Base-by-base conservation (phyloP, 2,113 vertebrate genomes). In the Daubentonia madagascariensis region DNA sequence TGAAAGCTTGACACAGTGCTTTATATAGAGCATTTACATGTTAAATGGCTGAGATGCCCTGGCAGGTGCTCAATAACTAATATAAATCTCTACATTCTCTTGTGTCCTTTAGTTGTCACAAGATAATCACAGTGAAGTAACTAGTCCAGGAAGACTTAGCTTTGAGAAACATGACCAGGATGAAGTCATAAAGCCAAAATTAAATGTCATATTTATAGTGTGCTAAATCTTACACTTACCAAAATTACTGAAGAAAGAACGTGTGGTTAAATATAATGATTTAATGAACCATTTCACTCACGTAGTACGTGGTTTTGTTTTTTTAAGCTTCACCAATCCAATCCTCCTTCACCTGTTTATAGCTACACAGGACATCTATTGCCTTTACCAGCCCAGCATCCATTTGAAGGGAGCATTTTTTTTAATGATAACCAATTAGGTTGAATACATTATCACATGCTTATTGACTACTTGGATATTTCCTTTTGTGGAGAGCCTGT, bases 81-180 rank as follows among this genome's bases (percentile, higher is more conserved):
- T 17, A 37, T 1, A 65, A 45, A 32, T 22, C 37, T 76, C 35
- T 68, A 67, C 54, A 91, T 68, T 84, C 23, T 75, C 25, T 25
- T 45, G 8, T 25, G 68, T 73, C 91, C 50, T 72, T 10, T 11
- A n/a, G 25, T 87, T 76, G 86, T 63, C 25, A 20, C 17, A 81
- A 73, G 65, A 78, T 57, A 43, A 93, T 25, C 89, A 79, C 54
- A 80, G 50, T 13, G 32, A 89, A 91, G 61, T 54, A 59, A 76
- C 37, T 17, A 78, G 43, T 78, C 76, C 67, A 73, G 85, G 52
- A 95, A 90, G 87, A 81, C 30, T 84, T 59, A 40, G 86, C 80
- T 80, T 59, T 97, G 78, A 91, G 86, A 85, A 81, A 85, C 52
- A 67, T 22, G 45, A 96, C 94, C 54, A 91, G 65, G 35, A 97